Conservation (phyloP, 2,113 vertebrate genomes). For the Fregetta grallaria region DNA sequence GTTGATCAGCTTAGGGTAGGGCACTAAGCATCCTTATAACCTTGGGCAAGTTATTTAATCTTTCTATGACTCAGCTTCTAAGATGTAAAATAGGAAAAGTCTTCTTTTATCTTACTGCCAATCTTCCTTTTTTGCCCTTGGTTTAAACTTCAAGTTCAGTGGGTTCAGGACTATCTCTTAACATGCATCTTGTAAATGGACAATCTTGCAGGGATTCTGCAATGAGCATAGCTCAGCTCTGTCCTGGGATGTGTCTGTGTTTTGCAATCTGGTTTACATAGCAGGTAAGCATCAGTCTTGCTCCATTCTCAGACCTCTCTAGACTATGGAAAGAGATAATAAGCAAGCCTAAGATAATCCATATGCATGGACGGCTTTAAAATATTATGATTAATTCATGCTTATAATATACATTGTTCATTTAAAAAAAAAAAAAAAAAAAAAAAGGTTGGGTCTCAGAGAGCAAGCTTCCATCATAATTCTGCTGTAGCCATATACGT, state of each 20-base stretch:
- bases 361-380: background rate
- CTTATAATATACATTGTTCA: background rate
- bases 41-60: background rate
- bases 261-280: background rate
- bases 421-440: background rate
- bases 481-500: background rate
- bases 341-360: background rate
- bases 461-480: background rate
- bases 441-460: background rate
- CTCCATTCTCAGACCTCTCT: background rate
- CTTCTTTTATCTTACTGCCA: background rate
- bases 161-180: background rate
- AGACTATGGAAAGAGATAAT: background rate
- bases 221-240: background rate
- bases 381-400: background rate
- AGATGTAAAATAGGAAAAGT: background rate
- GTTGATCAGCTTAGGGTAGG: background rate
- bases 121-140: background rate
- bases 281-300: background rate
- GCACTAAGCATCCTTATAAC: background rate
- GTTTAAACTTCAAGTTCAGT: slow-evolving; percentile 1
- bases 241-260: background rate
- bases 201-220: background rate
- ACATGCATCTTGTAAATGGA: background rate
- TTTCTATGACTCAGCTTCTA: slow-evolving; percentile 23